These are phyloP conservation scores for Smutsia temminckii DNA, from an alignment of 2,797 vertebrate genomes.

Conservation along the genomic window DNA sequence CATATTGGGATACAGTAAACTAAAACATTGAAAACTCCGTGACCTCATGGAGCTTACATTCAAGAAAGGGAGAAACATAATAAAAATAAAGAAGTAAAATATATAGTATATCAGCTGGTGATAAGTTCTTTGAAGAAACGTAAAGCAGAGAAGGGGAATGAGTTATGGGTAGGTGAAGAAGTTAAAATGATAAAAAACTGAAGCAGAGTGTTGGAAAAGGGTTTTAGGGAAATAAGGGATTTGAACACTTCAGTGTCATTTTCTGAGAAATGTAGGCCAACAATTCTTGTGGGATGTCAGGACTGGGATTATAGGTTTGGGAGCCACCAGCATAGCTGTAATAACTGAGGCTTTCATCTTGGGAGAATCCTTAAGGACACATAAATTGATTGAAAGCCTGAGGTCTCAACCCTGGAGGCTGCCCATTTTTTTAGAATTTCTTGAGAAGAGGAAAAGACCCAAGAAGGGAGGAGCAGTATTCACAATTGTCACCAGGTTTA, in stretches of 20 bases:
- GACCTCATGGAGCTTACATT: background rate
- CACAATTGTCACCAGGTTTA: background rate
- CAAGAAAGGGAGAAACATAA: background rate
- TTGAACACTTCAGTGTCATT: background rate
- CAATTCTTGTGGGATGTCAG: background rate
- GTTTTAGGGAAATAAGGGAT: background rate
- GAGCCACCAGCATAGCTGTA: background rate
- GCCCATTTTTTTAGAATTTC: background rate
- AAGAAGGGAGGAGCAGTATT: background rate
- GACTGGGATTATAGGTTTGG: background rate
- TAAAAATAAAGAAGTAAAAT: conserved; percentile 25
- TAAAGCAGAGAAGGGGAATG: background rate
- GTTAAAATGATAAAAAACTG: background rate
- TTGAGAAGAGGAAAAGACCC: background rate
- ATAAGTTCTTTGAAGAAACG: conserved; percentile 24
- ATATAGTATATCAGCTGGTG: background rate
- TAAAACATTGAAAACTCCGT: background rate
- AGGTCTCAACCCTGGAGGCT: background rate
- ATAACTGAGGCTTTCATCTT: background rate
- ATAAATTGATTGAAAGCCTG: background rate
- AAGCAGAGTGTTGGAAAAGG: background rate
- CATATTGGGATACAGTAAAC: background rate
- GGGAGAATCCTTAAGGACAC: background rate
- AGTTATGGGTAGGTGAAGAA: background rate
- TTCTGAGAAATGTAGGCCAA: background rate